phyloP scores from a whole-genome alignment of 1,140 invertebrate species.

The Drosophila prosaltans region DNA sequence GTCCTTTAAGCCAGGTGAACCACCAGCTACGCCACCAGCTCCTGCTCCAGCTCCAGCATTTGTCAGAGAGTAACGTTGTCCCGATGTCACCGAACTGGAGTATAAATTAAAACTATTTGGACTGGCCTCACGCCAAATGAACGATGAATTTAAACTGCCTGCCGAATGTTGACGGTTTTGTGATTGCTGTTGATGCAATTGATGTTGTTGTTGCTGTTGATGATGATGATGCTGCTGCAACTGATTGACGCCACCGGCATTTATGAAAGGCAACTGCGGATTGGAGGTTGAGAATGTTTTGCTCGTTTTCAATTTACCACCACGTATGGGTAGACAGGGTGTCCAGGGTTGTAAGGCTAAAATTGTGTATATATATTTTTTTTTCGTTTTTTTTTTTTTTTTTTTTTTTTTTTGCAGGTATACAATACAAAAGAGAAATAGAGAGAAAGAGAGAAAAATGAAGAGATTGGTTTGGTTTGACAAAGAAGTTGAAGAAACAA shows the following conservation, averaged over 20 bases:
- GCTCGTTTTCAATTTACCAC: conserved; percentile 82
- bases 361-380: conserved; percentile 48
- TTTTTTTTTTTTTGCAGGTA: conserved; percentile 57
- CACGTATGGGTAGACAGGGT: conserved; percentile 82
- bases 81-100: conserved; percentile 76
- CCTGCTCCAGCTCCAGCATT: conserved; percentile 39
- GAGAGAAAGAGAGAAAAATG: conserved; percentile 71
- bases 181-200: conserved; percentile 18
- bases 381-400: conserved; percentile 25
- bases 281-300: conserved; percentile 83
- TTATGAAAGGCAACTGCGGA: conserved; percentile 80
- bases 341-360: conserved; percentile 83
- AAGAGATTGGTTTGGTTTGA: conserved; percentile 10
- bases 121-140: conserved; percentile 82
- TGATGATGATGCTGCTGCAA: conserved; percentile 34
- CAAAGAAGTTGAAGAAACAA: conserved; percentile 51
- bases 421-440: conserved; percentile 69
- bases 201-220: conserved; percentile 38
- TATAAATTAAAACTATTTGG: conserved; percentile 83
- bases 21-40: conserved; percentile 31
- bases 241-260: conserved; percentile 46
- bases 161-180: conserved; percentile 65
- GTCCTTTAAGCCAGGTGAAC: conserved; percentile 50
- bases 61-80: not conserved
- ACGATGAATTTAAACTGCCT: conserved; percentile 80